A percentile compares a stretch with the other conserved stretches of the same genome.
These are phyloP conservation scores for Lophius americanus DNA, from an alignment of 2,797 vertebrate genomes.

Conservation along the genomic window DNA sequence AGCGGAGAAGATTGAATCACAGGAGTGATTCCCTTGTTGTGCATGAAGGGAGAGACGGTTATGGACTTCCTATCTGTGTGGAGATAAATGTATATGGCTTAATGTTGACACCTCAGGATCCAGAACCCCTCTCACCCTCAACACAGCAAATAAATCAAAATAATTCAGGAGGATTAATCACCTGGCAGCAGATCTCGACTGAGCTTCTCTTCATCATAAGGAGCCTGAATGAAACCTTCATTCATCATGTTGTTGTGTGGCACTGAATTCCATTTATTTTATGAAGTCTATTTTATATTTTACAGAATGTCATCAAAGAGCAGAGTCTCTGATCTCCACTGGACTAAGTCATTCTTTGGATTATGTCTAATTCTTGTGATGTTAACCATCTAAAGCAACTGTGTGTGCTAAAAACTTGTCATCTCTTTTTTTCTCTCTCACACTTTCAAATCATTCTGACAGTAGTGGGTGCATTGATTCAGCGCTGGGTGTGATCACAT, in stretches of 20 bases:
- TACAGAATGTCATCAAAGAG: background rate
- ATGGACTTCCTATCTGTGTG: background rate
- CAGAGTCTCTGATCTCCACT: background rate
- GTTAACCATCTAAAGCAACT: background rate
- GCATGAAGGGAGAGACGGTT: background rate
- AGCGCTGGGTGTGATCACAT: background rate
- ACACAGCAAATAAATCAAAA: background rate
- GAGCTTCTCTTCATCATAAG: background rate
- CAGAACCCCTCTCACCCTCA: constrained; percentile 6
- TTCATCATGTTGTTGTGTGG: background rate
- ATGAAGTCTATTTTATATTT: background rate
- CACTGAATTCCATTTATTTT: background rate
- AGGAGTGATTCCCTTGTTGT: background rate
- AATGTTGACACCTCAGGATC: constrained; percentile 12
- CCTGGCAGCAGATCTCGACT: background rate
- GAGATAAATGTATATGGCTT: background rate
- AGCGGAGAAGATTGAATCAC: constrained; percentile 1
- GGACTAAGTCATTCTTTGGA: background rate
- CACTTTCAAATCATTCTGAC: too few species aligned
- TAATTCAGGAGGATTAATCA: background rate
- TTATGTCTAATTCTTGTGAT: background rate
- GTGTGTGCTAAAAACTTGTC: background rate
- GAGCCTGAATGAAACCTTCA: background rate
- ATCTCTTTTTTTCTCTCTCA: too few species aligned
- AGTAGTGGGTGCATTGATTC: background rate